These are phyloP conservation scores for Notechis scutatus DNA, from an alignment of 2,113 vertebrate species.

Conservation along the genomic window DNA sequence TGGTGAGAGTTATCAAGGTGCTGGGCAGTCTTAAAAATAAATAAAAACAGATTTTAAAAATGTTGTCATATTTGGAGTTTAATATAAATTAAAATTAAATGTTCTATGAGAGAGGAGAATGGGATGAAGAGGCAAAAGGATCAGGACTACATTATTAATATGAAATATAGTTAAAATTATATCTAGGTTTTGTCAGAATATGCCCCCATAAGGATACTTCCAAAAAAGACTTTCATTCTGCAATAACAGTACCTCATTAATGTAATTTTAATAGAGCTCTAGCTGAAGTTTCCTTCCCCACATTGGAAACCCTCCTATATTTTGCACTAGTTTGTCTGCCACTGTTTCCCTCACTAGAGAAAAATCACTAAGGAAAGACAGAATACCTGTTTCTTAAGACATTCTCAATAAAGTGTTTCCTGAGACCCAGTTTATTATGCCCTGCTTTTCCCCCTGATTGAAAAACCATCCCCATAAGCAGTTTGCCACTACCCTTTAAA, in stretches of 20 bases:
- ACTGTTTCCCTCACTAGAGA: not conserved
- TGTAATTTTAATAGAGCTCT: not conserved
- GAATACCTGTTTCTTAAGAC: not conserved
- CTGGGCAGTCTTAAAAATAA: not conserved
- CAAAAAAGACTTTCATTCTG: not conserved
- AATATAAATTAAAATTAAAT: not conserved
- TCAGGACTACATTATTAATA: not conserved
- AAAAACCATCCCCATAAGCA: not conserved
- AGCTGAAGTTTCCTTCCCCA: not conserved
- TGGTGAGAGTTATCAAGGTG: not conserved
- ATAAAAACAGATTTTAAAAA: not conserved
- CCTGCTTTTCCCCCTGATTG: not conserved
- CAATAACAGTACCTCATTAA: not conserved
- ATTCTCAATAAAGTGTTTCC: not conserved
- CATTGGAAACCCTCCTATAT: not conserved
- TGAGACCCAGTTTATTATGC: not conserved
- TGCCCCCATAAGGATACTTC: not conserved
- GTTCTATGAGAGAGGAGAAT: not conserved
- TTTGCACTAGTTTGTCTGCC: not conserved
- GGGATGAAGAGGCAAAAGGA: not conserved
- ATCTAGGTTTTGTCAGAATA: not conserved
- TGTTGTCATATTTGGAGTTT: not conserved
- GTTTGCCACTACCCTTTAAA: too few relatives aligned
- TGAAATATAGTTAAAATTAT: not conserved
- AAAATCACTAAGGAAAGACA: not conserved